These are phyloP conservation scores for Lucilia cuprina DNA, from an alignment of 1,140 invertebrate genomes.

Conservation along the genomic window DNA sequence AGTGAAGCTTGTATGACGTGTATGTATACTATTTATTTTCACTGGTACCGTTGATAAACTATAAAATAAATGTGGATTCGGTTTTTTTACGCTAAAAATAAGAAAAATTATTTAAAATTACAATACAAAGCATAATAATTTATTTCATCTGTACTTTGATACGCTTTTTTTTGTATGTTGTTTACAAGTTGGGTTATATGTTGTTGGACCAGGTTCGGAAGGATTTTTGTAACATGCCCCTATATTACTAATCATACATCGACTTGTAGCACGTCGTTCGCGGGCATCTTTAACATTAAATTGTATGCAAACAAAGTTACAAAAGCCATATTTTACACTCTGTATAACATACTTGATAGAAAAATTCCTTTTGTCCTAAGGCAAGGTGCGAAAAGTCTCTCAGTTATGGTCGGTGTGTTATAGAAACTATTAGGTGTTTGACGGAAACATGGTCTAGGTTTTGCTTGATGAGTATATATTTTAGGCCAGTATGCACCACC, in stretches of 20 bases:
- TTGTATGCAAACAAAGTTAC: not conserved
- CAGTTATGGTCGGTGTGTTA: constrained; percentile 43
- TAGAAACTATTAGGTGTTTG: constrained; percentile 45
- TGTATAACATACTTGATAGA: constrained; percentile 46
- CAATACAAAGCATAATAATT: not conserved
- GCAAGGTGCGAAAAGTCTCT: constrained; percentile 43
- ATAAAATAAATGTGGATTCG: constrained; percentile 52
- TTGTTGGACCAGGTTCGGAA: constrained; percentile 44
- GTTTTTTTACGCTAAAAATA: not conserved
- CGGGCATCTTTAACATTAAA: constrained; percentile 47
- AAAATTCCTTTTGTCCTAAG: constrained; percentile 52
- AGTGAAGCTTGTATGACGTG: constrained; percentile 46
- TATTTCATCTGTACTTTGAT: too few species aligned
- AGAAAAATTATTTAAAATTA: not conserved
- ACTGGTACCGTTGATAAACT: constrained; percentile 46
- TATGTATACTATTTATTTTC: constrained; percentile 19
- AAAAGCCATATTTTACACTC: not conserved
- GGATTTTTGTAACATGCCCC: constrained; percentile 48
- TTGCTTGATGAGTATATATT: constrained; percentile 36
- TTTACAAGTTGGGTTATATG: not conserved
- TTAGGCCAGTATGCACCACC: constrained; percentile 46
- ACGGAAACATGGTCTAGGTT: too few species aligned
- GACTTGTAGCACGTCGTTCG: constrained; percentile 43
- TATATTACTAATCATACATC: constrained; percentile 44
- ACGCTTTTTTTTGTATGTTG: not conserved